Evolutionary conservation across 2,888 invertebrate species (phyloP).

Genomic region (Cryptus viduatorius): DNA sequence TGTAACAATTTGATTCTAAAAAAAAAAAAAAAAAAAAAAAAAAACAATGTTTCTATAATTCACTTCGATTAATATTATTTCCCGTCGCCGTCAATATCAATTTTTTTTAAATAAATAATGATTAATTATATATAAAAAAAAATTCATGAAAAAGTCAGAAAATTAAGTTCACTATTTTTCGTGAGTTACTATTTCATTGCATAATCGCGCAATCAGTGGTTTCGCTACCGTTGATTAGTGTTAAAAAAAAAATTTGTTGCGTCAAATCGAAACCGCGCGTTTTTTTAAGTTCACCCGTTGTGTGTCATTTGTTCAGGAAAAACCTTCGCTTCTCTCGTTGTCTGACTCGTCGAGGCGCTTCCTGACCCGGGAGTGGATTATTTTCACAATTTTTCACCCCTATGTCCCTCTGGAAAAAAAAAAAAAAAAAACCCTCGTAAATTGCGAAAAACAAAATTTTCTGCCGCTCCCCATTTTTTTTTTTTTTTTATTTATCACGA

Average conservation of each 20-base stretch:
- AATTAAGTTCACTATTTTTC: no score
- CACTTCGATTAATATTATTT: no score
- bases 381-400: conserved; percentile 11
- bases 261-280: background rate
- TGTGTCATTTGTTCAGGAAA: background rate
- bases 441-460: conserved; percentile 5
- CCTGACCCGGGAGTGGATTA: conserved; percentile 10
- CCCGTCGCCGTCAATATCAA: no score
- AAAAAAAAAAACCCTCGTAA: background rate
- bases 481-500: background rate
- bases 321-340: background rate
- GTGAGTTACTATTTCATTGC: background rate
- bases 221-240: background rate
- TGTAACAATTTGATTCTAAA: no score
- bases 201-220: background rate
- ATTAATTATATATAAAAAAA: no score
- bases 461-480: background rate
- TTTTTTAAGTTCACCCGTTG: conserved; percentile 1
- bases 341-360: background rate
- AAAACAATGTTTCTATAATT: no score
- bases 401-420: background rate
- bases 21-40: no score
- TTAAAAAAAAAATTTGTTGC: background rate
- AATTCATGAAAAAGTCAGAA: no score
- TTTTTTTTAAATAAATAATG: no score